Evolutionary conservation across 2,888 invertebrate species (phyloP).

Genomic region (Criorhina ranunculi): DNA sequence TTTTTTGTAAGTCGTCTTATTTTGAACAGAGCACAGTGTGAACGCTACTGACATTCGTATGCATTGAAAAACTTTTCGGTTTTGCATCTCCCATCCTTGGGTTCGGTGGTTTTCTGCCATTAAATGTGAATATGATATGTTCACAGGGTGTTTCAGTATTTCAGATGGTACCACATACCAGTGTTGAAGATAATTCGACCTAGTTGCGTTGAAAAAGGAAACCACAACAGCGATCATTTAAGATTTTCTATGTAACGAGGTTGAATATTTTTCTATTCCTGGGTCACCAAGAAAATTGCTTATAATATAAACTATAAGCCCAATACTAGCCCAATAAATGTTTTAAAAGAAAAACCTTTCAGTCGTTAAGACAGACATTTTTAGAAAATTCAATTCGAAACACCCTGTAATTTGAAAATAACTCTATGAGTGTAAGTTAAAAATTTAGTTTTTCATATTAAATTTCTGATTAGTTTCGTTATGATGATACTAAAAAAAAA

Average conservation of each 20-base stretch:
- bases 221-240: too few species aligned
- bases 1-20: not conserved
- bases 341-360: too few species aligned
- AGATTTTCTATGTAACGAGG: too few species aligned
- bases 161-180: not conserved
- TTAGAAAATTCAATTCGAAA: too few species aligned
- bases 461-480: constrained; percentile 37
- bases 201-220: too few species aligned
- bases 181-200: too few species aligned
- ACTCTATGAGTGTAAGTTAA: not conserved
- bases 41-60: constrained; percentile 48
- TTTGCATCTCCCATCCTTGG: not conserved
- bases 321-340: too few species aligned
- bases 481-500: constrained; percentile 16
- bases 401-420: constrained; percentile 27
- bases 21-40: constrained; percentile 7
- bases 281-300: too few species aligned
- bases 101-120: not conserved
- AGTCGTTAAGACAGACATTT: too few species aligned
- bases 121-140: constrained; percentile 14
- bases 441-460: not conserved
- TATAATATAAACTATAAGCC: too few species aligned
- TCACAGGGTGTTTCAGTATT: constrained; percentile 36
- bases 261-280: too few species aligned
- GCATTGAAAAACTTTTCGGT: constrained; percentile 66